A percentile compares a stretch with the other conserved stretches of the same genome.
phyloP scores from a whole-genome alignment of 1,140 invertebrate genomes.

The Brachionus sp. region DNA sequence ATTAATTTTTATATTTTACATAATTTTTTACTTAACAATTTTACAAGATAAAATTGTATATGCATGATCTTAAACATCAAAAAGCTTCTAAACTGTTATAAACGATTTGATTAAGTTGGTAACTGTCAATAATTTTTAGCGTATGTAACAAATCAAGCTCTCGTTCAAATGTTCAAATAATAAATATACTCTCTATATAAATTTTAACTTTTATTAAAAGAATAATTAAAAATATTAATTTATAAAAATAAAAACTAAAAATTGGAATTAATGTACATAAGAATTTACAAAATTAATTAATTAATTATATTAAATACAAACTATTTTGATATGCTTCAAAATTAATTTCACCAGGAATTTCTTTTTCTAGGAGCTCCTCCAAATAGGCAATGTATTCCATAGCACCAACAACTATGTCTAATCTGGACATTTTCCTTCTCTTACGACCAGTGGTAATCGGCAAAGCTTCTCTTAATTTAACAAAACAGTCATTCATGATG shows the following conservation, averaged over 20 bases:
- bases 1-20: too few relatives aligned
- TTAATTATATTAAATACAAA: constrained; percentile 15
- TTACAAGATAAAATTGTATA: too few relatives aligned
- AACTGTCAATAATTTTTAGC: too few relatives aligned
- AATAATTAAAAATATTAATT: neutral
- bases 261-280: constrained; percentile 29
- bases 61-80: too few relatives aligned
- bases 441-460: constrained; percentile 39
- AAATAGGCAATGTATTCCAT: constrained; percentile 45
- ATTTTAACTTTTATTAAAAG: constrained; percentile 3
- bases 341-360: constrained; percentile 19
- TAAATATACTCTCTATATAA: too few relatives aligned
- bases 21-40: too few relatives aligned
- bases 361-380: constrained; percentile 22
- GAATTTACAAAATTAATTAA: neutral
- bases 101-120: too few relatives aligned
- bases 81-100: too few relatives aligned
- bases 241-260: neutral
- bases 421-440: constrained; percentile 30
- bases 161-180: too few relatives aligned
- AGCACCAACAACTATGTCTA: constrained; percentile 43
- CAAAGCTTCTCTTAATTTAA: constrained; percentile 13
- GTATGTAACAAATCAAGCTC: too few relatives aligned
- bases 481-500: constrained; percentile 40
- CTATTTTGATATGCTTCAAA: constrained; percentile 44